phyloP scores from a whole-genome alignment of 2,113 vertebrate species.

The Danionella cerebrum region DNA sequence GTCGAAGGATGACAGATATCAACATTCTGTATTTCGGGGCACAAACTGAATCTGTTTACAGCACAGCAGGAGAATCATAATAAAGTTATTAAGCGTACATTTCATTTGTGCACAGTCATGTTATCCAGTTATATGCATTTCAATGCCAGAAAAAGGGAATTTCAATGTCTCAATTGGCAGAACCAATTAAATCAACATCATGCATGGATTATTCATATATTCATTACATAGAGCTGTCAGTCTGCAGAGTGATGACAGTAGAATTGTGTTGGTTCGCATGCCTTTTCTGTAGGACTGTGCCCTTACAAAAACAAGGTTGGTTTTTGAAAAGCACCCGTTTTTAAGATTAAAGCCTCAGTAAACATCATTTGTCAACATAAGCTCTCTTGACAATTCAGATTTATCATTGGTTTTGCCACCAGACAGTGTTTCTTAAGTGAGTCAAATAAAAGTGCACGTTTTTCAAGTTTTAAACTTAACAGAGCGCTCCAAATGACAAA shows the following conservation, averaged over 20 bases:
- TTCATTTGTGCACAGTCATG: neutral
- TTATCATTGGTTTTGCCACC: neutral
- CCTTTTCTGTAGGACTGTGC: neutral
- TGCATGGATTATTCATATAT: too few relatives aligned
- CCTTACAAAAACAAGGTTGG: neutral
- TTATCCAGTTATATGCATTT: neutral
- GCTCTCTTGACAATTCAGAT: constrained; percentile 11
- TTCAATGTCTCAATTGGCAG: neutral
- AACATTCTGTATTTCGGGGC: neutral
- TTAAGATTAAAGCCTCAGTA: neutral
- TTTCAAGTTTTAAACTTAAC: too few relatives aligned
- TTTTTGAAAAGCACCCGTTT: neutral
- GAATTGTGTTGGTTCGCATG: neutral
- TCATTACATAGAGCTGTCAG: too few relatives aligned
- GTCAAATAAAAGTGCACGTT: too few relatives aligned
- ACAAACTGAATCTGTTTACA: neutral
- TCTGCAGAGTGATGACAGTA: too few relatives aligned
- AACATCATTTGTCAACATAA: constrained; percentile 18
- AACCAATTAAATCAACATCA: too few relatives aligned
- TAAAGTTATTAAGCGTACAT: neutral
- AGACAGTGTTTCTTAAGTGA: neutral
- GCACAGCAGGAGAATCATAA: neutral
- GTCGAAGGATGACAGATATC: neutral
- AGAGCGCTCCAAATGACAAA: too few relatives aligned
- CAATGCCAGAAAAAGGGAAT: neutral